Evolutionary conservation across 2,797 vertebrate genomes (phyloP).

Genomic region (Lutra lutra): DNA sequence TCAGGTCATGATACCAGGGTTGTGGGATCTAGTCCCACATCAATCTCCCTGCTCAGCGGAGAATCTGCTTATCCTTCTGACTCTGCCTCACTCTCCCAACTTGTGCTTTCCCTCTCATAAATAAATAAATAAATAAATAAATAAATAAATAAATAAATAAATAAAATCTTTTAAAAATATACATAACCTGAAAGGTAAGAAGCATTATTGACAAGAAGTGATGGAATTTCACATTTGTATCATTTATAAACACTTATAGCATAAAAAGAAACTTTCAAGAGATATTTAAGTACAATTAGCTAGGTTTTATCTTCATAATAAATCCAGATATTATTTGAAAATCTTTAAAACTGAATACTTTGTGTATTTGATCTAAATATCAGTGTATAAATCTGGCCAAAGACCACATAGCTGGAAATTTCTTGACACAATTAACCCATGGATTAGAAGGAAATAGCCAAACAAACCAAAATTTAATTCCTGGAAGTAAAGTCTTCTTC

Average conservation of each 20-base stretch:
- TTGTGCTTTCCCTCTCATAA: no score
- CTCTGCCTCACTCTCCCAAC: no score
- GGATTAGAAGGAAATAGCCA: background rate
- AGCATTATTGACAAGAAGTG: background rate
- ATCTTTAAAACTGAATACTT: background rate
- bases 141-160: no score
- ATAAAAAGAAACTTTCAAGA: background rate
- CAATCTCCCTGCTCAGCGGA: no score
- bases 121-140: no score
- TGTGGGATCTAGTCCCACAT: no score
- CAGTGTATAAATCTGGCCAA: background rate
- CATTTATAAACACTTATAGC: background rate
- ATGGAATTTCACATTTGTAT: background rate
- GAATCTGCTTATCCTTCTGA: no score
- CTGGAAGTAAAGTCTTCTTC: background rate
- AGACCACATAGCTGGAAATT: background rate
- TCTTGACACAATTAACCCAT: background rate
- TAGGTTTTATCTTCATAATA: background rate
- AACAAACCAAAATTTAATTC: background rate
- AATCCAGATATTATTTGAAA: background rate
- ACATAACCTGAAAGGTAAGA: background rate
- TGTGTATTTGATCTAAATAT: background rate
- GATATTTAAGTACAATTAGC: background rate
- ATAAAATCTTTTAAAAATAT: no score
- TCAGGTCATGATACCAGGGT: no score